Evolutionary conservation across 2,113 vertebrate genomes (phyloP).

Genomic region (Crocuta crocuta): DNA sequence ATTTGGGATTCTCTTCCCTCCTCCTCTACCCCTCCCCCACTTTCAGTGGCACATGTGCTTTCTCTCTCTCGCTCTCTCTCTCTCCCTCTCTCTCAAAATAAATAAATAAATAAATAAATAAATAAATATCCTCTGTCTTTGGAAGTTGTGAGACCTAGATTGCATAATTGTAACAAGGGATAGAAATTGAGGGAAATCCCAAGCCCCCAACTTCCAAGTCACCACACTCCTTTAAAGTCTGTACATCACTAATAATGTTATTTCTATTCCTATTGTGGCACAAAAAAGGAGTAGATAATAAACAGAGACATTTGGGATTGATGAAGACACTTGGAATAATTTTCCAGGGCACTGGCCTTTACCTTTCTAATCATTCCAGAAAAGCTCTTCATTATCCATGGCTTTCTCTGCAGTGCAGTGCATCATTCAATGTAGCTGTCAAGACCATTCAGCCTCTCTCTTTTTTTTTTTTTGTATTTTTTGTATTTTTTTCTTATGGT

Average conservation of each 20-base stretch:
- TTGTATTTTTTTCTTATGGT: slow-evolving; percentile 74
- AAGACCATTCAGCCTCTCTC: slow-evolving; percentile 67
- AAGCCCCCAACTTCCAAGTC: not conserved
- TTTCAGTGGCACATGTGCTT: too few relatives aligned
- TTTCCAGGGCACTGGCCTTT: not conserved
- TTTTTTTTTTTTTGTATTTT: slow-evolving; percentile 65
- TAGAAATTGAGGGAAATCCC: not conserved
- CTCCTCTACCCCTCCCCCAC: too few relatives aligned
- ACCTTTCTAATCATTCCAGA: slow-evolving; percentile 45
- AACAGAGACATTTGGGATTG: not conserved
- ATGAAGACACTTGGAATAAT: not conserved
- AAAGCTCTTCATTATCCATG: slow-evolving; percentile 74
- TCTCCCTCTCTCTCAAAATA: too few relatives aligned
- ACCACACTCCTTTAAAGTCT: not conserved
- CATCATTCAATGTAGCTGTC: slow-evolving; percentile 9
- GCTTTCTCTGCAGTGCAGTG: not conserved
- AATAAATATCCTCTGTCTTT: not conserved
- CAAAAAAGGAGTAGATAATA: not conserved
- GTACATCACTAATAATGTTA: not conserved
- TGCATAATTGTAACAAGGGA: not conserved
- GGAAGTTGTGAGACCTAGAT: not conserved
- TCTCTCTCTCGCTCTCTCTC: too few relatives aligned
- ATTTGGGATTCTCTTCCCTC: too few relatives aligned
- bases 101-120: too few relatives aligned
- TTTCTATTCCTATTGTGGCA: too few relatives aligned